These are phyloP conservation scores for Athene cunicularia DNA, from an alignment of 2,113 vertebrate genomes.

Conservation along the genomic window DNA sequence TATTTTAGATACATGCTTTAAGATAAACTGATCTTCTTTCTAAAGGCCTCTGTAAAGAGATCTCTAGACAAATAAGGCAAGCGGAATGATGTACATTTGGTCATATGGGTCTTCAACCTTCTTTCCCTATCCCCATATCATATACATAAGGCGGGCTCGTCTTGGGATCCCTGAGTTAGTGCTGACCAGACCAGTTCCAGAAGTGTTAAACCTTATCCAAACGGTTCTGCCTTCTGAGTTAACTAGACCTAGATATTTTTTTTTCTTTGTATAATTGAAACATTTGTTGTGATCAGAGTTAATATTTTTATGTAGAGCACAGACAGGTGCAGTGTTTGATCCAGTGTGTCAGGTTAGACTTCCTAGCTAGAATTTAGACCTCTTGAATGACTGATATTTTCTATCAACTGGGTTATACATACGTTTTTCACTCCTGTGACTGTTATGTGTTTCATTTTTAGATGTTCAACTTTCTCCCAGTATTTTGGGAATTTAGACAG, in stretches of 20 bases:
- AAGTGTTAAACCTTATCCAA: background rate
- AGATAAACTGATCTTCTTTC: background rate
- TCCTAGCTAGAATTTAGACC: background rate
- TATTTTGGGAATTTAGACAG: background rate
- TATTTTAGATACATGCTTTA: background rate
- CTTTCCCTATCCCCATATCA: background rate
- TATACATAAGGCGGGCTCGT: accelerated
- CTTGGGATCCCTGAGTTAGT: background rate
- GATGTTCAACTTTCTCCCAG: background rate
- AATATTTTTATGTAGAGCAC: background rate
- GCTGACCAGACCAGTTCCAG: background rate
- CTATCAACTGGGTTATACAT: background rate
- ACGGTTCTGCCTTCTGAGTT: background rate
- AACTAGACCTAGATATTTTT: background rate
- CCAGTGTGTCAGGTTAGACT: background rate
- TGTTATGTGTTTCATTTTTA: background rate
- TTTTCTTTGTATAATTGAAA: background rate
- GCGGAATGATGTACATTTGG: background rate
- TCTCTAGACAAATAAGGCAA: background rate
- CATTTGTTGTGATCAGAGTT: background rate
- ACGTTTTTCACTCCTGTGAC: background rate
- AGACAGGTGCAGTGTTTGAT: background rate
- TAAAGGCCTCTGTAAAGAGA: background rate
- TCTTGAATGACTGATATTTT: background rate
- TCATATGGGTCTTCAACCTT: background rate